A percentile compares a stretch with the other conserved stretches of the same genome.
phyloP scores from a whole-genome alignment of 2,797 vertebrate genomes.

The Corythornis leucogaster region DNA sequence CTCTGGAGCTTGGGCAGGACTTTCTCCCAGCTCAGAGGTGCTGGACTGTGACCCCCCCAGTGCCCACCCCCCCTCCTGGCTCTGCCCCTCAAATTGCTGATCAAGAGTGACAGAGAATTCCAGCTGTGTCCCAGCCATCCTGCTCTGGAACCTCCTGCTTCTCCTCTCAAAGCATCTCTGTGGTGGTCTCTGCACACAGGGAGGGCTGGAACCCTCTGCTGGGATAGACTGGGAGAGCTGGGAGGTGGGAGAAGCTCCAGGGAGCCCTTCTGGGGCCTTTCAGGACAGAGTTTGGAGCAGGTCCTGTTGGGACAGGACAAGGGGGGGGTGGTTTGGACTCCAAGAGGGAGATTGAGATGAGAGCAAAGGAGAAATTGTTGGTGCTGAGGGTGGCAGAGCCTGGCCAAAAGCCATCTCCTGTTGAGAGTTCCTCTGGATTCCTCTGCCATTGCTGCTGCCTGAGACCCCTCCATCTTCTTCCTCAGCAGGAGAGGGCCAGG shows the following conservation, averaged over 20 bases:
- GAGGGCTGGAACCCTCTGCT: neutral
- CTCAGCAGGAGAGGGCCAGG: neutral
- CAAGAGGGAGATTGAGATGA: no score
- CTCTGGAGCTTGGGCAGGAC: neutral
- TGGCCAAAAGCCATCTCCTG: neutral
- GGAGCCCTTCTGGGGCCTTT: neutral
- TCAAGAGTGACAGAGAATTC: no score
- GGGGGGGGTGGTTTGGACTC: no score
- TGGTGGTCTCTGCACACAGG: fast-evolving
- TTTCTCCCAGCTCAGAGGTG: neutral
- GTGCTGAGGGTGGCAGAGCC: no score
- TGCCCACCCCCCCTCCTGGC: neutral
- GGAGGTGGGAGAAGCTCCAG: neutral
- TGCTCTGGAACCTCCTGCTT: neutral
- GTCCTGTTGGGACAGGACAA: no score
- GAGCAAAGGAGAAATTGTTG: no score
- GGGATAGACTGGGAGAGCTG: neutral
- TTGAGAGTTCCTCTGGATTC: neutral
- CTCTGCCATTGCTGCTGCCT: neutral
- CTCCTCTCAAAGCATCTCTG: neutral
- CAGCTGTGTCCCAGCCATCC: no score
- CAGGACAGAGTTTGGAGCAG: no score
- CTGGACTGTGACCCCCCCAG: neutral
- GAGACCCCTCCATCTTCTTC: neutral
- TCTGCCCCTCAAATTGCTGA: conserved; percentile 12